These are phyloP conservation scores for Thecophora atra DNA, from an alignment of 2,888 invertebrate species.

Conservation along the genomic window DNA sequence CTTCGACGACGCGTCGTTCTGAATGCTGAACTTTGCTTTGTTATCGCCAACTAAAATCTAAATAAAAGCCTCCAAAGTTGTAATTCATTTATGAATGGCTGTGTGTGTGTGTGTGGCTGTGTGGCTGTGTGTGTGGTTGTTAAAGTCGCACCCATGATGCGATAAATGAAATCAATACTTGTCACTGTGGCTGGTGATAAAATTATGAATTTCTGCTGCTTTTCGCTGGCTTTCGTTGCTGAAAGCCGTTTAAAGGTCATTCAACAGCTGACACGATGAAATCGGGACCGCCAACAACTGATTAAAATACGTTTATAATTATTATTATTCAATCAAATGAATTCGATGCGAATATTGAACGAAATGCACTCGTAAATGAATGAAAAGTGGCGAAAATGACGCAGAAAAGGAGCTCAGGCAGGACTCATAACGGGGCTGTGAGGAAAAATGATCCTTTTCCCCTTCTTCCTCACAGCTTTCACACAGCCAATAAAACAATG, in stretches of 20 bases:
- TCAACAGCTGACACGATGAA: constrained; percentile 17
- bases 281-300: constrained; percentile 33
- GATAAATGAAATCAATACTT: constrained; percentile 39
- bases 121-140: neutral
- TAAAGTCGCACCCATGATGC: constrained; percentile 20
- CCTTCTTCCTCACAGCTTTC: neutral
- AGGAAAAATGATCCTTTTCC: neutral
- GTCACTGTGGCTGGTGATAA: constrained; percentile 30
- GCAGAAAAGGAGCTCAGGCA: too few species aligned
- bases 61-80: neutral
- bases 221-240: constrained; percentile 11
- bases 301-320: neutral
- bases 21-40: constrained; percentile 17
- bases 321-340: too few species aligned
- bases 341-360: neutral
- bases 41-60: constrained; percentile 33
- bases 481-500: constrained; percentile 33
- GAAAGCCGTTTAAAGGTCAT: constrained; percentile 19
- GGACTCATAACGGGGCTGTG: too few species aligned
- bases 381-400: too few species aligned
- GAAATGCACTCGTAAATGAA: too few species aligned
- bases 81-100: neutral
- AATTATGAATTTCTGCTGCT: constrained; percentile 30
- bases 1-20: neutral
- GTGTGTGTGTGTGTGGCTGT: neutral